Conservation (phyloP, 2,888 invertebrate genomes). For the Eucera pruinosa region DNA sequence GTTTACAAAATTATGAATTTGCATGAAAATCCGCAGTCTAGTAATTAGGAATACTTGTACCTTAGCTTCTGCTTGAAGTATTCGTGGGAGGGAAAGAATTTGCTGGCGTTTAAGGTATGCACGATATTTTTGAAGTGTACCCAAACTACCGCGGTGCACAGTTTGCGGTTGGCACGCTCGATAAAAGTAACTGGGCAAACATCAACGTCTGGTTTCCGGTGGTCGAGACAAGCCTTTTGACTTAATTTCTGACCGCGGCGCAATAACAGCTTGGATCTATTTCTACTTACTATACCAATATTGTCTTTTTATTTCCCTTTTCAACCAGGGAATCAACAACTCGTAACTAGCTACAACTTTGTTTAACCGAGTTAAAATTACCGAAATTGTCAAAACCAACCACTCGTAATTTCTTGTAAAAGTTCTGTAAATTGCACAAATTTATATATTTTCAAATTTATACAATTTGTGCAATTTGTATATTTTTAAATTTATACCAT, state of each 20-base stretch:
- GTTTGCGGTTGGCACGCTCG: conserved; percentile 22
- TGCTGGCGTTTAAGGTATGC: neutral
- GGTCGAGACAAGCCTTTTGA: conserved; percentile 16
- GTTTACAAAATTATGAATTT: too few species aligned
- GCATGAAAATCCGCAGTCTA: too few species aligned
- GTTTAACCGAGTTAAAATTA: too few species aligned
- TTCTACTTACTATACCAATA: neutral
- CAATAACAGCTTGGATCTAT: neutral
- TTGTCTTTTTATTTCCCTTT: neutral
- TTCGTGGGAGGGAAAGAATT: neutral
- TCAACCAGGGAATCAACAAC: neutral
- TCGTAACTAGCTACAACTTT: neutral
- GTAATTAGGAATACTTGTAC: neutral
- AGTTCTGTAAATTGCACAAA: too few species aligned
- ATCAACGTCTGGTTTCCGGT: conserved; percentile 15
- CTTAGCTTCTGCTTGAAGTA: neutral
- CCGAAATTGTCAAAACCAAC: too few species aligned
- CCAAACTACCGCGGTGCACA: neutral
- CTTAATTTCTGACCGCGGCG: conserved; percentile 7
- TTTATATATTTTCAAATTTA: too few species aligned
- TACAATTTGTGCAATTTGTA: too few species aligned
- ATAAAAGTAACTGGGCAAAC: conserved; percentile 23
- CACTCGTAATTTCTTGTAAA: too few species aligned
- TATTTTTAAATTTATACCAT: too few species aligned
- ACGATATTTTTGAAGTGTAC: conserved; percentile 23